Evolutionary conservation across 2,113 vertebrate species (phyloP).

Genomic region (Psophia crepitans): DNA sequence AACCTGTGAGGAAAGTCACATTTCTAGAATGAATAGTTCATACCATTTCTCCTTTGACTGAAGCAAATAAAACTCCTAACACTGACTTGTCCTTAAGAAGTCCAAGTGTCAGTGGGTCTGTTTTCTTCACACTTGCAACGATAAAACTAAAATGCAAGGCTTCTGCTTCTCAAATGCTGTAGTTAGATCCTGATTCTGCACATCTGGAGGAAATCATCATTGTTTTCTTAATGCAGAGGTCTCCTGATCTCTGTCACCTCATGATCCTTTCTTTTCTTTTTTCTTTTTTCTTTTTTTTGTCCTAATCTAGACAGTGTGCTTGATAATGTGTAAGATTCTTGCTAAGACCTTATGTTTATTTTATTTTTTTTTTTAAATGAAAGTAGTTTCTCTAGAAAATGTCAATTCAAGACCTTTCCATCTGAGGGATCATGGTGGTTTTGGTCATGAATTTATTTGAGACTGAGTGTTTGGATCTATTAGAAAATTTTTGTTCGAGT

Average conservation of each 20-base stretch:
- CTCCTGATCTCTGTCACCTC: not conserved
- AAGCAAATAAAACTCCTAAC: not conserved
- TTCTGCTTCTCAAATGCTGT: not conserved
- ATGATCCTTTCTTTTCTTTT: not conserved
- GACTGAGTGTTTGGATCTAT: not conserved
- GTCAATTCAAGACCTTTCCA: not conserved
- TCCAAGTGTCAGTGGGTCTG: not conserved
- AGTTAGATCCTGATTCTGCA: not conserved
- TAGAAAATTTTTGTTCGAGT: slow-evolving; percentile 12
- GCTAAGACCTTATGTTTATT: not conserved
- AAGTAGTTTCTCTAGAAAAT: slow-evolving; percentile 18
- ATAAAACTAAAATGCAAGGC: not conserved
- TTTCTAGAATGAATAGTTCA: not conserved
- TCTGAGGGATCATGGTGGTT: not conserved
- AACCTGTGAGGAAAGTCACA: not conserved
- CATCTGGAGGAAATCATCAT: not conserved
- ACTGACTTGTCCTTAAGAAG: not conserved
- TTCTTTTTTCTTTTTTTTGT: not conserved
- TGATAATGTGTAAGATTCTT: not conserved
- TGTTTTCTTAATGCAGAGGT: not conserved
- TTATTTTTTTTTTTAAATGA: not conserved
- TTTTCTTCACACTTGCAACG: not conserved
- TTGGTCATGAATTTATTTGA: not conserved
- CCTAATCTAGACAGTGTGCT: fast-evolving
- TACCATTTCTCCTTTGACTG: not conserved